Conservation (phyloP, 2,113 vertebrate species). For the Galemys pyrenaicus region DNA sequence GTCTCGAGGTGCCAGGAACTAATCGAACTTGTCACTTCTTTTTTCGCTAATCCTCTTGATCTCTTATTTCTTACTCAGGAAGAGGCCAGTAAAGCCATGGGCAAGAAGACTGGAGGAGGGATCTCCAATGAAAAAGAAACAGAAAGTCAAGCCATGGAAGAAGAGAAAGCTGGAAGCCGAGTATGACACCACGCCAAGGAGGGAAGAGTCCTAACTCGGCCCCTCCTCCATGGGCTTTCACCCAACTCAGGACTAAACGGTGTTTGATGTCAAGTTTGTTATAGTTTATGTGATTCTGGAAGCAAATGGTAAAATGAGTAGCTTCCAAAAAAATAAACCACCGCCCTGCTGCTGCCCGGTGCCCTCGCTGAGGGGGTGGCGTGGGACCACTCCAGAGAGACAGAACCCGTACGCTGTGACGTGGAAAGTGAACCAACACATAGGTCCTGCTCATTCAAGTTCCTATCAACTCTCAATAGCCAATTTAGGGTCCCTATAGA, state of each 20-base stretch:
- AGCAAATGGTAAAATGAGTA: conserved; percentile 78
- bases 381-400: conserved; percentile 78
- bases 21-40: not conserved
- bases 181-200: conserved; percentile 82
- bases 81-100: conserved; percentile 82
- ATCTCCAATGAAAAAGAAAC: conserved; percentile 43
- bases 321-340: conserved; percentile 67
- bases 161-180: conserved; percentile 68
- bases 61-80: conserved; percentile 79
- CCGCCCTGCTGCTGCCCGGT: conserved; percentile 59
- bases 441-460: conserved; percentile 64
- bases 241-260: conserved; percentile 84
- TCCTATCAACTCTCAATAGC: not conserved
- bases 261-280: conserved; percentile 86
- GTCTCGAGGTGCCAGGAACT: not conserved
- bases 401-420: conserved; percentile 62
- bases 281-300: conserved; percentile 85
- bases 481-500: not conserved
- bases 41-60: not conserved
- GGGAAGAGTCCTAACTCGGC: conserved; percentile 75
- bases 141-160: conserved; percentile 10
- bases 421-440: conserved; percentile 39
- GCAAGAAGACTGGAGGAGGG: conserved; percentile 65
- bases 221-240: conserved; percentile 76
- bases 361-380: conserved; percentile 38